Evolutionary conservation across 1,140 invertebrate species (phyloP).

Genomic region (Bemisia tabaci): DNA sequence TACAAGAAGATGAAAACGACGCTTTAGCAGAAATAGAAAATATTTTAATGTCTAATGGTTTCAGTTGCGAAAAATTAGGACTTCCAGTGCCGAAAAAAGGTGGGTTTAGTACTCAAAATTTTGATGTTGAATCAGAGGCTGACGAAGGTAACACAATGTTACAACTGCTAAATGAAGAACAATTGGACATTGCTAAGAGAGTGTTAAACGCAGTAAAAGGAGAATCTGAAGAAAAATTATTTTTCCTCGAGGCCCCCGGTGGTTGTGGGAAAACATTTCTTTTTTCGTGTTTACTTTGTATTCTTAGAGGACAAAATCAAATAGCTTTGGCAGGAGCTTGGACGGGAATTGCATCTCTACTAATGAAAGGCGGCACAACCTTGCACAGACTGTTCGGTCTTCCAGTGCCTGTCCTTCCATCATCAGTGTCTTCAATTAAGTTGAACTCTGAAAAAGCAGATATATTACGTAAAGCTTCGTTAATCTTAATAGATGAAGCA

Average conservation of each 20-base stretch:
- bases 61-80: neutral
- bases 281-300: constrained; percentile 16
- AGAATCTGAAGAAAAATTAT: neutral
- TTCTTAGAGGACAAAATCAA: constrained; percentile 8
- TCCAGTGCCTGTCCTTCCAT: neutral
- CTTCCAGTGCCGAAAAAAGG: neutral
- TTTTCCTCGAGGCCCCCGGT: constrained; percentile 26
- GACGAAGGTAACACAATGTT: neutral
- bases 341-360: constrained; percentile 25
- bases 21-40: neutral
- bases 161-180: neutral
- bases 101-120: neutral
- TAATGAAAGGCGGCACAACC: constrained; percentile 22
- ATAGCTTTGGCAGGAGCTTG: constrained; percentile 18
- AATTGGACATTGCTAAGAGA: neutral
- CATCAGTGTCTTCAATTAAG: neutral
- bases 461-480: neutral
- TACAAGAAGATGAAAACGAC: neutral
- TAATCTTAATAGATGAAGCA: constrained; percentile 8
- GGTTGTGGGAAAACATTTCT: constrained; percentile 24
- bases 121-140: neutral
- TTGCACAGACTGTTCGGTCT: constrained; percentile 22
- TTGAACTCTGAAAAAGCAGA: neutral
- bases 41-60: neutral
- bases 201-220: neutral